Evolutionary conservation across 2,888 invertebrate genomes (phyloP), one percentile per base, ranked within the genome.

Genomic region (Pyrrhia umbra): DNA sequence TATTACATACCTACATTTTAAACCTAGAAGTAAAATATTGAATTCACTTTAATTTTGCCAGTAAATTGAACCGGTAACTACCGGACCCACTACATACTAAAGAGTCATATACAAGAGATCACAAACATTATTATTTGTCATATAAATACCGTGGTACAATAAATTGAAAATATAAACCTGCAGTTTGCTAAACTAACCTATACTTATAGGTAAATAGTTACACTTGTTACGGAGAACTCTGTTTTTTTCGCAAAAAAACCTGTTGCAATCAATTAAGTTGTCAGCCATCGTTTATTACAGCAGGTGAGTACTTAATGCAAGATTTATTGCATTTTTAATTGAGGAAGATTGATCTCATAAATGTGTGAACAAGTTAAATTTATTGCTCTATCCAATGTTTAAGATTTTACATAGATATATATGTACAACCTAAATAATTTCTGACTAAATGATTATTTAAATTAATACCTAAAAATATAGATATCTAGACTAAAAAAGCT

Each of bases 301-400:
- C 13, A 56, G 63, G 37, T 15, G 10, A 16, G 21, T 70, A 49
- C n/a, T 56, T 50, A 54, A 13, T 13, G 6, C 1, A 15, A 46
- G 40, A 70, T 70, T 65, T 73, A 70, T 55, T n/a, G 13, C 27
- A 0, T 4, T 18, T 54, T 42, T 55, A 60, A 45, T 60, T 16
- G 40, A 37, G 10, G n/a, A 42, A 27, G 59, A 67, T 59, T 67
- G 47, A 40, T 59, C 42, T 2, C 30, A 49, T 59, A 67, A 67
- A 45, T 57, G 74, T 27, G 43, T 9, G 49, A 43, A 23, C 6
- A 47, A 46, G 20, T 40, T 50, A 49, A 46, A 68, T 75, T 71
- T 75, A 75, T 18, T 37, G 62, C 52, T 56, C 9, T 15, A 45
- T 68, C n/a, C 25, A 54, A 45, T 50, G 10, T 8, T 59, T 18